Evolutionary conservation across 1,140 invertebrate genomes (phyloP), one percentile per base, ranked within the genome.

Genomic region (Reticulitermes speratus): DNA sequence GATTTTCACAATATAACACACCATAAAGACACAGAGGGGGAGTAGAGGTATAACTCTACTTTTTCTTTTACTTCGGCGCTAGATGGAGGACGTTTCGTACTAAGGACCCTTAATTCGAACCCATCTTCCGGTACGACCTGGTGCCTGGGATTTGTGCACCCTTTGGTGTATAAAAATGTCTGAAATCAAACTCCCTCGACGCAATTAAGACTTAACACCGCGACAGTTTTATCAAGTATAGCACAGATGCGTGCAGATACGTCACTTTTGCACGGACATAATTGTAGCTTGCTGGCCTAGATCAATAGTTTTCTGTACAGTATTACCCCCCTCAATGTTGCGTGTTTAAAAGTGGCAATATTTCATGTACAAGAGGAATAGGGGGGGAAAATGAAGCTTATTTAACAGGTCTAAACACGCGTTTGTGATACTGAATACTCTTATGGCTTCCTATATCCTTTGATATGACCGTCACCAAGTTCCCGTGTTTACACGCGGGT

Each of bases 311-410:
- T 75, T 75, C 65, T 75, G 7, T 75, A 30, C n/a, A 25, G 65
- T 25, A 3, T 75, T 25, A 75, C 38, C 14, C 65, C 65, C 65
- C 25, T 12, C n/a, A 30, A 0, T 75, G 25, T 12, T 30, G 65
- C 65, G 65, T 75, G 65, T 75, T 75, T 75, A 75, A 75, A 75
- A 75, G n/a, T 75, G 65, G 65, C 25, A 75, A 75, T 75, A 75
- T 75, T 75, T 75, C 65, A 75, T 75, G 65, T 75, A 75, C 65
- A 30, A 75, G 65, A 75, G 65, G 30, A 75, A 30, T 30, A 30
- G 59, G 65, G 38, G 38, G 52, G 65, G n/a, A 30, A 75, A 75
- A 75, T 75, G n/a, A 75, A 75, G 65, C 65, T 75, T 75, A 75
- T 75, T 75, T 75, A 75, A 75, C 65, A 30, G n/a, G 65, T 75